Percentiles rank a stretch among this genome's conserved stretches.
Conservation (phyloP, 1,140 invertebrate genomes). For the Hyphantria cunea region DNA sequence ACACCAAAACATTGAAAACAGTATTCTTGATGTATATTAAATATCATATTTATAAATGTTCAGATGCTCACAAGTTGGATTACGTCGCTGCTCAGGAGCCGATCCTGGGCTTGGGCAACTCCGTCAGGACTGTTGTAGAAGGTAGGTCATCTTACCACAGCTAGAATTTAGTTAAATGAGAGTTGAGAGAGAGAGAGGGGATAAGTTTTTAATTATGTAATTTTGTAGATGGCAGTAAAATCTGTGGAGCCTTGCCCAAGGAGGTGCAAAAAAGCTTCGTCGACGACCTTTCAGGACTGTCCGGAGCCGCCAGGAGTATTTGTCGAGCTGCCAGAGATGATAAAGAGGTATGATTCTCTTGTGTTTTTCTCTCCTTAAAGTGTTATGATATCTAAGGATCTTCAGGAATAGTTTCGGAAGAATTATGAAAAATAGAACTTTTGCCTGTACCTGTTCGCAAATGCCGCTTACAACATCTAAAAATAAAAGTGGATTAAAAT, state of each 20-base stretch:
- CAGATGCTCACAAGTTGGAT: conserved; percentile 44
- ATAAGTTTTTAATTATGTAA: too few species aligned
- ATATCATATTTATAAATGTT: conserved; percentile 1
- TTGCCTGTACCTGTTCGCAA: too few species aligned
- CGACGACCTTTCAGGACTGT: conserved; percentile 33
- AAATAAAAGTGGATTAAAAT: too few species aligned
- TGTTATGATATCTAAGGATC: too few species aligned
- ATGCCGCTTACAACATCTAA: too few species aligned
- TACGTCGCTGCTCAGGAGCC: conserved; percentile 35
- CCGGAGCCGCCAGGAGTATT: conserved; percentile 31
- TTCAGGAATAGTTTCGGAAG: too few species aligned
- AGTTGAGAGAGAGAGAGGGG: too few species aligned
- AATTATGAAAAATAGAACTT: too few species aligned
- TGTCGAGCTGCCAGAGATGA: conserved; percentile 35
- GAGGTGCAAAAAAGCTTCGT: conserved; percentile 34
- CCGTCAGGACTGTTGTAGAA: conserved; percentile 39
- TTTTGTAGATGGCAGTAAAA: conserved; percentile 33
- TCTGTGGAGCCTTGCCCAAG: conserved; percentile 21
- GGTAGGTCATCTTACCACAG: conserved; percentile 23
- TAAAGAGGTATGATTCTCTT: conserved; percentile 31
- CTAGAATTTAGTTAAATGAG: too few species aligned
- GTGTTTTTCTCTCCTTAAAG: too few species aligned
- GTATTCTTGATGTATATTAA: not conserved
- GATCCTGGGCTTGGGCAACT: conserved; percentile 29
- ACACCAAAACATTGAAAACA: too few species aligned